Conservation (phyloP, 2,888 invertebrate genomes). For the Ligdia adustata region DNA sequence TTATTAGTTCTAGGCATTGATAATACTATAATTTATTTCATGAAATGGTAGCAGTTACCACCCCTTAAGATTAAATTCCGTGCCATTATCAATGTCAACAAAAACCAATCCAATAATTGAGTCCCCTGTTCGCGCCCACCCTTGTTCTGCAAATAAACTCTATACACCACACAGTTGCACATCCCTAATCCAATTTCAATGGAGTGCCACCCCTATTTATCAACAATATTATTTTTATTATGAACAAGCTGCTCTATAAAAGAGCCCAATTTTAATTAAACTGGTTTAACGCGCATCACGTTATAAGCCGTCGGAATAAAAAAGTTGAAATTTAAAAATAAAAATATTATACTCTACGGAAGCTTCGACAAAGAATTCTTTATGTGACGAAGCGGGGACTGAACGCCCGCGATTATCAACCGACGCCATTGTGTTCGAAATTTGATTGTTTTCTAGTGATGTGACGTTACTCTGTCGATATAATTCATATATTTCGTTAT, state of each 20-base stretch:
- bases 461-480: constrained; percentile 54
- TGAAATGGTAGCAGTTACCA: constrained; percentile 26
- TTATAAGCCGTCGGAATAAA: constrained; percentile 41
- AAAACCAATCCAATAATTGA: constrained; percentile 57
- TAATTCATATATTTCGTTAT: constrained; percentile 21
- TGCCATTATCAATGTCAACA: constrained; percentile 74
- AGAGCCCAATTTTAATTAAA: constrained; percentile 75
- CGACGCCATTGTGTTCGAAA: constrained; percentile 74
- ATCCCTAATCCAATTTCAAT: constrained; percentile 50
- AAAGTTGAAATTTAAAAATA: constrained; percentile 45
- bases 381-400: constrained; percentile 58
- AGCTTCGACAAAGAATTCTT: constrained; percentile 70
- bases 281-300: constrained; percentile 58
- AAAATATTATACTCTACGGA: constrained; percentile 44
- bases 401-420: constrained; percentile 72
- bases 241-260: constrained; percentile 60
- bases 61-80: constrained; percentile 53
- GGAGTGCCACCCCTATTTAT: constrained; percentile 53
- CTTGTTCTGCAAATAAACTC: constrained; percentile 51
- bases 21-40: too few species aligned
- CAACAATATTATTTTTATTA: constrained; percentile 79
- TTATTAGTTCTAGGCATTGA: too few species aligned
- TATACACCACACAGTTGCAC: constrained; percentile 25
- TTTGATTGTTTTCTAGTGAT: constrained; percentile 72
- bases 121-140: constrained; percentile 45